These are phyloP conservation scores for Myrmophylax atrothorax DNA, from an alignment of 2,113 vertebrate genomes.

Conservation along the genomic window DNA sequence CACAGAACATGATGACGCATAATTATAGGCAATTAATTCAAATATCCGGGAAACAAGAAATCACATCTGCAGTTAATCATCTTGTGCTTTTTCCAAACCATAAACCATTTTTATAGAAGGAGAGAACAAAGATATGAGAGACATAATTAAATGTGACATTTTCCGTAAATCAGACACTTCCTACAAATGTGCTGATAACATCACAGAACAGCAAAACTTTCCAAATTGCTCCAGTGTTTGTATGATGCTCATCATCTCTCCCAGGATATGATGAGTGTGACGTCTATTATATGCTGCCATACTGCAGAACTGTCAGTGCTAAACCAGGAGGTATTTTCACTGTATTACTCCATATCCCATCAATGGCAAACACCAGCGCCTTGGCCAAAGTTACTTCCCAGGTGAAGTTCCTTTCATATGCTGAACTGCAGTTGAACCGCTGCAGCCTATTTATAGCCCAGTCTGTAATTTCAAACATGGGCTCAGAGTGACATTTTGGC, in stretches of 20 bases:
- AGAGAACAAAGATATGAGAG: neutral
- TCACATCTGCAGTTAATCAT: slow-evolving; percentile 54
- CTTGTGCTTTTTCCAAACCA: slow-evolving; percentile 13
- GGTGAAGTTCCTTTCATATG: neutral
- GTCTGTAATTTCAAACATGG: neutral
- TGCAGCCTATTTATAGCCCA: neutral
- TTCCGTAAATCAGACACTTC: slow-evolving; percentile 20
- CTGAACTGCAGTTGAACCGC: neutral
- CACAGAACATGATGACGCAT: neutral
- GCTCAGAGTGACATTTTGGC: neutral
- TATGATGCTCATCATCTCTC: neutral
- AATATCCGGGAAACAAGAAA: slow-evolving; percentile 24
- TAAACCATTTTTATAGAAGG: slow-evolving; percentile 2
- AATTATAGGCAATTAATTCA: slow-evolving; percentile 37
- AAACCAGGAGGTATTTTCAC: neutral
- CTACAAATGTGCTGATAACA: neutral
- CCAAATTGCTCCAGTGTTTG: neutral
- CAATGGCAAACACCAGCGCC: neutral
- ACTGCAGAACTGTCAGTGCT: neutral
- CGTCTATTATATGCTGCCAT: neutral
- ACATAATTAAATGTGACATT: slow-evolving; percentile 34
- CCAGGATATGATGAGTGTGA: neutral
- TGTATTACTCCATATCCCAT: neutral
- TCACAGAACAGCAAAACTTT: neutral
- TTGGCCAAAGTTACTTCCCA: neutral